Conservation (phyloP, 2,113 vertebrate species). For the Petrocephalus microphthalmus region DNA sequence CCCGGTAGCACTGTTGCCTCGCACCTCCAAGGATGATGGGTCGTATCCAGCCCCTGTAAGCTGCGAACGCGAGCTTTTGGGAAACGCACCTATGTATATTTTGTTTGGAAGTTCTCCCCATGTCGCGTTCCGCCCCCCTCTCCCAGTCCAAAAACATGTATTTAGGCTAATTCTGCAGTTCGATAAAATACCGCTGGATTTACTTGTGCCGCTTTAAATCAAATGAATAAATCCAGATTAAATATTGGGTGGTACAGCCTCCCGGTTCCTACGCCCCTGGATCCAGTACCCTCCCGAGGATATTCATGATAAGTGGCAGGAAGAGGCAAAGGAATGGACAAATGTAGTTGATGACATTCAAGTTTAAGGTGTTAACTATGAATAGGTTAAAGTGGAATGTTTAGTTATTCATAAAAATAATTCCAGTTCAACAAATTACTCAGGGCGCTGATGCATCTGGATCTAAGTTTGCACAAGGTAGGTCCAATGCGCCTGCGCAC, state of each 20-base stretch:
- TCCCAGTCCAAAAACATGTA: background rate
- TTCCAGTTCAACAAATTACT: background rate
- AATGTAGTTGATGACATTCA: background rate
- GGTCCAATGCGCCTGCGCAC: background rate
- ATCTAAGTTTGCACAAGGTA: background rate
- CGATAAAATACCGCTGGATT: background rate
- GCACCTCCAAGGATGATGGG: background rate
- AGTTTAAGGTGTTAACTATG: background rate
- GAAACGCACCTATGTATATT: too few species aligned
- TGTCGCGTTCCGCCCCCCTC: too few species aligned
- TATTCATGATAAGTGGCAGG: background rate
- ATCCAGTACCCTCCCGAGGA: background rate
- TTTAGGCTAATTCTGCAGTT: background rate
- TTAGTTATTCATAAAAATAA: background rate
- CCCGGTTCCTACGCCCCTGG: background rate
- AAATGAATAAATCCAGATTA: background rate
- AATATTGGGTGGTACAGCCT: background rate
- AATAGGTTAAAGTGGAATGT: background rate
- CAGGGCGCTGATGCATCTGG: background rate
- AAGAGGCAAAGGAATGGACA: background rate
- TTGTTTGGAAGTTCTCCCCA: background rate
- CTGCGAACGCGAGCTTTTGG: background rate
- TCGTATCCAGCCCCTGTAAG: background rate
- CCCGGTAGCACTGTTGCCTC: background rate
- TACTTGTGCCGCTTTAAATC: background rate